Conservation (phyloP, 2,888 invertebrate genomes). For the Pterostichus madidus region DNA sequence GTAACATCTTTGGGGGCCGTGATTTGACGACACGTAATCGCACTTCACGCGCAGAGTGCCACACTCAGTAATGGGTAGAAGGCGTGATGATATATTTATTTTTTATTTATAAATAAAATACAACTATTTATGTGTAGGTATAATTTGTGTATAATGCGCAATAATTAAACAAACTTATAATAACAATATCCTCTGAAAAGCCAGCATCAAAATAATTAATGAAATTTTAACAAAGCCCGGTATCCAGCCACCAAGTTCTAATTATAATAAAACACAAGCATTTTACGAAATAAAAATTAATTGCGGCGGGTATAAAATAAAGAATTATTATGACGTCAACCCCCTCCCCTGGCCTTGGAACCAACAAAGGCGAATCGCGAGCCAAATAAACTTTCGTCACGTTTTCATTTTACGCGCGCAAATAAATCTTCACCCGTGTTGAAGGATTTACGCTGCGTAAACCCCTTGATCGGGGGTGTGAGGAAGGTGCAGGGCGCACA, state of each 20-base stretch:
- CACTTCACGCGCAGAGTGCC: too few species aligned
- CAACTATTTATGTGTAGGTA: too few species aligned
- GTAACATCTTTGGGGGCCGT: too few species aligned
- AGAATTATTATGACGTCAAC: background rate
- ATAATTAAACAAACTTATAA: too few species aligned
- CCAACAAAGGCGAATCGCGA: background rate
- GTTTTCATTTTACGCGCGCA: conserved; percentile 32
- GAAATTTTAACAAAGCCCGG: background rate
- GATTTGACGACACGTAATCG: too few species aligned
- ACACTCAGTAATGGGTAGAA: too few species aligned
- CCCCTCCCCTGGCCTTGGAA: background rate
- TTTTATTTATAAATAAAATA: too few species aligned
- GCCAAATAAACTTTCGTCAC: conserved; percentile 14
- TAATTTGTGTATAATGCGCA: too few species aligned
- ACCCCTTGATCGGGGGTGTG: background rate
- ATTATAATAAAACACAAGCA: background rate
- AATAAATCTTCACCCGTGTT: conserved; percentile 21
- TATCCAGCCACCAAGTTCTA: background rate
- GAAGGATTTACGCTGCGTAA: conserved; percentile 16
- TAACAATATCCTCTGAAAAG: too few species aligned
- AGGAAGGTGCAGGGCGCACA: background rate
- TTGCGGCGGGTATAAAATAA: conserved; percentile 1
- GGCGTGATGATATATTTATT: too few species aligned
- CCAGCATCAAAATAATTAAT: background rate
- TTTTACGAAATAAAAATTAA: conserved; percentile 2